Percentiles rank a stretch among this genome's conserved stretches.
Conservation (phyloP, 2,797 vertebrate genomes). For the Heliangelus exortis region DNA sequence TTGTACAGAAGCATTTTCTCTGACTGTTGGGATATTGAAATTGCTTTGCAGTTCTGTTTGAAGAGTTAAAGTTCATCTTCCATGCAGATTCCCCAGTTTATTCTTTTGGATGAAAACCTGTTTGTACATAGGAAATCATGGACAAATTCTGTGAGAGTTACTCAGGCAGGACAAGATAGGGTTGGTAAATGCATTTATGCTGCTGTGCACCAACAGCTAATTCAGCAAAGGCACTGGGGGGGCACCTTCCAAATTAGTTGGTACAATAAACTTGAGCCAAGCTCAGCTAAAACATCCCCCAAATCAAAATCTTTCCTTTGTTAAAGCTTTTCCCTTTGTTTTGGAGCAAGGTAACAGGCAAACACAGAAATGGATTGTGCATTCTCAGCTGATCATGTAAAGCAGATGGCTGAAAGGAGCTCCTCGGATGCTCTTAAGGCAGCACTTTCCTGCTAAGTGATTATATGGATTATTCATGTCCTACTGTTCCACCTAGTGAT, state of each 20-base stretch:
- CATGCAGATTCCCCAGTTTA: not conserved
- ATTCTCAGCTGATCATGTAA: not conserved
- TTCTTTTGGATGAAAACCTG: not conserved
- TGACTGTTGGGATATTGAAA: not conserved
- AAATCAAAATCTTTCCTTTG: not conserved
- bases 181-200: not conserved
- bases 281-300: not conserved
- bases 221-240: not conserved
- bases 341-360: not conserved
- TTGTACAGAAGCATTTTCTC: not conserved
- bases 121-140: rapidly evolving
- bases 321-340: not conserved
- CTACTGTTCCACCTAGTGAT: not conserved
- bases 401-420: conserved; percentile 17
- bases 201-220: not conserved
- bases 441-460: not conserved
- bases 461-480: conserved; percentile 18
- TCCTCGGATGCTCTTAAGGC: not conserved
- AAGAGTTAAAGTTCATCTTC: not conserved
- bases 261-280: not conserved
- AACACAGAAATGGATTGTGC: not conserved
- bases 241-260: not conserved
- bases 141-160: not conserved
- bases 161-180: not conserved
- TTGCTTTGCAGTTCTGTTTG: not conserved